Evolutionary conservation across 2,113 vertebrate species (phyloP).

Genomic region (Mesoclemmys tuberculata): DNA sequence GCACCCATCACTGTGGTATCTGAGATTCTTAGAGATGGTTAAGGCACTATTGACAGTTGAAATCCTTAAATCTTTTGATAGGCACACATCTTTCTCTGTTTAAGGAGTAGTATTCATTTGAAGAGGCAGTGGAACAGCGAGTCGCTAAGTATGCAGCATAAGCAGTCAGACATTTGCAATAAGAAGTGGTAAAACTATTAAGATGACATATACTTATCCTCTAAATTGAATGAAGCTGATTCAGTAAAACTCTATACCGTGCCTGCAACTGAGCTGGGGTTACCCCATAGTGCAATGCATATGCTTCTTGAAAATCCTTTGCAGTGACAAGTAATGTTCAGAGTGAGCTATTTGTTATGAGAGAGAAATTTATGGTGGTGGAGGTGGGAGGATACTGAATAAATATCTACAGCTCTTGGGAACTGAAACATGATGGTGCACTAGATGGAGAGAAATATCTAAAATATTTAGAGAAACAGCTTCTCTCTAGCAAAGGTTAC

Average conservation of each 20-base stretch:
- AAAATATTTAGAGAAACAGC: constrained; percentile 59
- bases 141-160: constrained; percentile 8
- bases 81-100: constrained; percentile 29
- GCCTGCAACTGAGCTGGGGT: constrained; percentile 60
- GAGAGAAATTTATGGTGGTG: constrained; percentile 63
- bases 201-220: constrained; percentile 26
- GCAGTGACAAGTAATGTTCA: constrained; percentile 57
- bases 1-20: constrained; percentile 11
- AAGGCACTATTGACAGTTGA: constrained; percentile 60
- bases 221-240: constrained; percentile 37
- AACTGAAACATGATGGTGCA: constrained; percentile 30
- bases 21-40: constrained; percentile 58
- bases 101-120: constrained; percentile 52
- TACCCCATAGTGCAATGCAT: constrained; percentile 48
- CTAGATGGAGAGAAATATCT: constrained; percentile 63
- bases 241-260: constrained; percentile 59
- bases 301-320: constrained; percentile 65
- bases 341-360: constrained; percentile 63
- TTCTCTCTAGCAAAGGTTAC: constrained; percentile 36
- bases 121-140: constrained; percentile 52
- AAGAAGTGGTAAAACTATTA: constrained; percentile 43
- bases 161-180: constrained; percentile 13
- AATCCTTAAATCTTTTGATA: constrained; percentile 64
- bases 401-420: constrained; percentile 65
- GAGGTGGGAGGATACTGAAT: constrained; percentile 56